Conservation (phyloP, 64 coral and sea anemone genomes). For the Stylophora pistillata region DNA sequence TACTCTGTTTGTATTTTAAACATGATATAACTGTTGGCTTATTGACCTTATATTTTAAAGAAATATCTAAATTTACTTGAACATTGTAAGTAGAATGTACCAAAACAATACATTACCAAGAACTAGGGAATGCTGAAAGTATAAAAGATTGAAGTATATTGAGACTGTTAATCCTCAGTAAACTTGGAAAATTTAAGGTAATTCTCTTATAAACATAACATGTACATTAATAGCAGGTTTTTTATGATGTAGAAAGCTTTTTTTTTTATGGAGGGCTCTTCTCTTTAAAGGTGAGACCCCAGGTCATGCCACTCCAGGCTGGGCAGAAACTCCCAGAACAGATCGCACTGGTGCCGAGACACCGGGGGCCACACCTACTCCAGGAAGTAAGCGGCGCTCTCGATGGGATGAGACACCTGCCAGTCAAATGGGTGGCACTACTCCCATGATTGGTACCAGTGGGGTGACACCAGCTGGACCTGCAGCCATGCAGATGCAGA, state of each 20-base stretch:
- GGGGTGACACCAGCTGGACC: slow-evolving; percentile 88
- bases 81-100: too few species aligned
- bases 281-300: slow-evolving; percentile 76
- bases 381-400: slow-evolving; percentile 93
- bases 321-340: slow-evolving; percentile 98
- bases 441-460: slow-evolving; percentile 95
- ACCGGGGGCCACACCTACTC: slow-evolving; percentile 95
- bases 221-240: too few species aligned
- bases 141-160: too few species aligned
- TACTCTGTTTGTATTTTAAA: too few species aligned
- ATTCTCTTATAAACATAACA: not conserved
- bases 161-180: too few species aligned
- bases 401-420: slow-evolving; percentile 99
- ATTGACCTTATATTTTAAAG: too few species aligned
- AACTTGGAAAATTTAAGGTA: not conserved
- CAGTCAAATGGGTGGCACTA: slow-evolving; percentile 88
- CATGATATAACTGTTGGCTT: too few species aligned
- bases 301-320: slow-evolving; percentile 94
- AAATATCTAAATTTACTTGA: too few species aligned
- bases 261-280: not conserved
- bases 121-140: too few species aligned
- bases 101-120: too few species aligned
- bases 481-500: slow-evolving; percentile 98
- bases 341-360: slow-evolving; percentile 94
- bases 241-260: too few species aligned